These are phyloP conservation scores for Mastacembelus armatus DNA, from an alignment of 2,797 vertebrate species.

Conservation along the genomic window DNA sequence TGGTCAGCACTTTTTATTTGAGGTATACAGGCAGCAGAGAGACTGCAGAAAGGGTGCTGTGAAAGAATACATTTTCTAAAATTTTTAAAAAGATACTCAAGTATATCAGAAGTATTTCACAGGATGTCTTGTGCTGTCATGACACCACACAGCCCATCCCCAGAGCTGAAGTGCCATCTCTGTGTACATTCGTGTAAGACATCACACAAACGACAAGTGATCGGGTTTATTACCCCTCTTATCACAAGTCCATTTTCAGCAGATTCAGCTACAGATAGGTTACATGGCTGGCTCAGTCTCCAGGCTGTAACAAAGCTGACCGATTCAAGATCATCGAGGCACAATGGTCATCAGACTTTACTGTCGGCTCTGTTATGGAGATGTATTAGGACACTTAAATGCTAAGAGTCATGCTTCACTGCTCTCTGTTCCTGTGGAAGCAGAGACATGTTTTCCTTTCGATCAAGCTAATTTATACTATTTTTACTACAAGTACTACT, in stretches of 20 bases:
- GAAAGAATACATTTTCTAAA: no score
- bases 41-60: constrained; percentile 7
- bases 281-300: constrained; percentile 24
- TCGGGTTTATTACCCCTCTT: background rate
- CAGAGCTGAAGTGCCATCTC: background rate
- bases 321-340: constrained; percentile 42
- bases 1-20: constrained; percentile 32
- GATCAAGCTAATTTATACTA: constrained; percentile 18
- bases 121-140: no score
- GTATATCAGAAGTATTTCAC: no score
- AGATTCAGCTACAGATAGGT: constrained; percentile 8
- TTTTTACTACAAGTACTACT: constrained; percentile 5
- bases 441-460: background rate
- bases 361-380: constrained; percentile 37
- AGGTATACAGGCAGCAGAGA: constrained; percentile 21
- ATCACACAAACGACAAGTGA: background rate
- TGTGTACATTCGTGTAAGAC: background rate
- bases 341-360: constrained; percentile 41
- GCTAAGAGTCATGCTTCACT: constrained; percentile 38
- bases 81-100: no score
- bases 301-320: constrained; percentile 50
- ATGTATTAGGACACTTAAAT: constrained; percentile 43
- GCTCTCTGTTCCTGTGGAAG: background rate
- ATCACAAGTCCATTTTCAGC: background rate
- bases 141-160: background rate